Evolutionary conservation across 2,113 vertebrate species (phyloP).

Genomic region (Megaptera novaeangliae): DNA sequence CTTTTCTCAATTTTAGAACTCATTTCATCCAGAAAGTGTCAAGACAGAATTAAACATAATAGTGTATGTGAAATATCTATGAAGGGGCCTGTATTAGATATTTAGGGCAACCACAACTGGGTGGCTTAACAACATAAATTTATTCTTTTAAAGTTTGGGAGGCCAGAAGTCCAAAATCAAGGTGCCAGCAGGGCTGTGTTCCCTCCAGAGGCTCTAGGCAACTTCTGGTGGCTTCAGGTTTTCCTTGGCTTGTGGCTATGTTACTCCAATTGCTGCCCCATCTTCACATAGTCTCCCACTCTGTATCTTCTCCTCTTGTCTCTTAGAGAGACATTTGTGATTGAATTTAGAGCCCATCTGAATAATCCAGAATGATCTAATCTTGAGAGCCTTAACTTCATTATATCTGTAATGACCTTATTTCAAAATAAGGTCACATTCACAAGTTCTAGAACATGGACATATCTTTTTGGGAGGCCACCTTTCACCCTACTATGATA

Average conservation of each 20-base stretch:
- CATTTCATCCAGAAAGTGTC: not conserved
- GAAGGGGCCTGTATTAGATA: not conserved
- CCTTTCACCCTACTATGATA: not conserved
- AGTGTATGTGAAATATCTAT: not conserved
- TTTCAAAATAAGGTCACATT: not conserved
- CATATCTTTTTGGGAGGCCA: not conserved
- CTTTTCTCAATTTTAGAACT: not conserved
- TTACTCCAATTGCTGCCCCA: not conserved
- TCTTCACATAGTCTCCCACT: not conserved
- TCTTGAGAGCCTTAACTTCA: not conserved
- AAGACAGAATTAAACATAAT: not conserved
- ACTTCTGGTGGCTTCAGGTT: not conserved
- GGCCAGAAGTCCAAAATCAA: not conserved
- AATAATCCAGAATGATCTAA: not conserved
- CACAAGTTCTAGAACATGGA: not conserved
- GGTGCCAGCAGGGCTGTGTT: accelerated
- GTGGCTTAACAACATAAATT: not conserved
- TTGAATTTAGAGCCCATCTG: not conserved
- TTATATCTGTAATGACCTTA: not conserved
- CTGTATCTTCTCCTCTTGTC: not conserved
- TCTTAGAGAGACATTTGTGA: not conserved
- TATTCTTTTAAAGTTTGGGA: not conserved
- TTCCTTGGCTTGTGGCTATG: not conserved
- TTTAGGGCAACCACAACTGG: not conserved
- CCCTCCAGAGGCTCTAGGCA: too few relatives aligned